Percentiles rank a stretch among this genome's conserved stretches.
Conservation (phyloP, 2,888 invertebrate genomes). For the Alentia gelatinosa region DNA sequence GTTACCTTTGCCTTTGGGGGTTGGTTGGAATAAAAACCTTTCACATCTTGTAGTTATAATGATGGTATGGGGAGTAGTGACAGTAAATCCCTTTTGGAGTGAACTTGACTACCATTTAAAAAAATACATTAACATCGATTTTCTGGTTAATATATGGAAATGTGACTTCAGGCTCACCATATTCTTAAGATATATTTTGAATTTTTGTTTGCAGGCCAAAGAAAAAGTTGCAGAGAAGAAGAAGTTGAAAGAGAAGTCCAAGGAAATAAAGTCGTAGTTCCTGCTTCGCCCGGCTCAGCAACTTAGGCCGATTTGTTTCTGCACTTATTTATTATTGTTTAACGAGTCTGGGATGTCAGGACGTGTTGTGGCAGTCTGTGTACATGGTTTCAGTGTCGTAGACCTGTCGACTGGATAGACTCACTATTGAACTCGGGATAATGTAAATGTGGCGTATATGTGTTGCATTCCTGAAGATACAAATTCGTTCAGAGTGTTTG, state of each 20-base stretch:
- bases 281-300: not conserved
- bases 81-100: too few species aligned
- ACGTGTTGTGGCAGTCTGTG: not conserved
- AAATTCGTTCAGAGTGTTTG: too few species aligned
- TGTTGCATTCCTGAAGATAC: not conserved
- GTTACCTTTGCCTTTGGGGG: too few species aligned
- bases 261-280: not conserved
- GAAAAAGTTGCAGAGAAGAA: slow-evolving; percentile 57
- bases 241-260: slow-evolving; percentile 33
- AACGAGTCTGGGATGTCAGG: not conserved
- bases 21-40: too few species aligned
- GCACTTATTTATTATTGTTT: slow-evolving; percentile 5
- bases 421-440: not conserved
- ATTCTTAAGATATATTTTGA: not conserved
- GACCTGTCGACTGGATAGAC: not conserved
- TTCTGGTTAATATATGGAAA: too few species aligned
- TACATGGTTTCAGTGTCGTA: not conserved
- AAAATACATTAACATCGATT: too few species aligned
- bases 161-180: too few species aligned
- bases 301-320: not conserved
- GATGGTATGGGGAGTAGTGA: too few species aligned
- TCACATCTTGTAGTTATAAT: too few species aligned
- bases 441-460: not conserved
- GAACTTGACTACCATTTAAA: too few species aligned
- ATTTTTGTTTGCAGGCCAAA: slow-evolving; percentile 53